Percentiles rank a stretch among this genome's conserved stretches.
These are phyloP conservation scores for Limnephilus rhombicus DNA, from an alignment of 2,888 invertebrate genomes.

Conservation along the genomic window DNA sequence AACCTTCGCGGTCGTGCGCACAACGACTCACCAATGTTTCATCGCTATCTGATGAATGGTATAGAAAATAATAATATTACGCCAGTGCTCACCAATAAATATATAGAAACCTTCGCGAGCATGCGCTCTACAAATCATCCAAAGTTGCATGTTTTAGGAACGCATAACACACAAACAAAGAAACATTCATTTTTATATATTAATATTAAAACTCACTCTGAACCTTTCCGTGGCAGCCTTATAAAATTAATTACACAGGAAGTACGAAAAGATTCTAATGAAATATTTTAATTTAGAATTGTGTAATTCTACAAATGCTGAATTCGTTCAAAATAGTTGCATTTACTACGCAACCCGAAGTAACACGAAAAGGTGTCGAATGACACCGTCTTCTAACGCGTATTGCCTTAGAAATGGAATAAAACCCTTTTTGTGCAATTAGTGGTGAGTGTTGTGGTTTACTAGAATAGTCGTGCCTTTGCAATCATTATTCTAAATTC, in stretches of 20 bases:
- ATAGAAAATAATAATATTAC: too few species aligned
- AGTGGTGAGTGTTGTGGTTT: background rate
- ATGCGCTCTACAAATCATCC: too few species aligned
- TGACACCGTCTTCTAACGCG: background rate
- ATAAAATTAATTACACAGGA: background rate
- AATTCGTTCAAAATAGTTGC: background rate
- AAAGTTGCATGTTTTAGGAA: too few species aligned
- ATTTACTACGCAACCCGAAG: background rate
- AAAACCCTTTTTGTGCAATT: background rate
- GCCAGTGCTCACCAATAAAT: too few species aligned
- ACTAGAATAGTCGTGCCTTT: background rate
- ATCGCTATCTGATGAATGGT: too few species aligned
- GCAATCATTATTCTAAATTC: background rate
- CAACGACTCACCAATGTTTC: too few species aligned
- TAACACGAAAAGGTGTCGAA: background rate
- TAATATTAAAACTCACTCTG: background rate
- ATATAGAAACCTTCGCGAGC: too few species aligned
- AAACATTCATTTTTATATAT: too few species aligned
- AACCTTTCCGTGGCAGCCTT: background rate
- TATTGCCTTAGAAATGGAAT: background rate
- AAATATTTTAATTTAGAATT: background rate
- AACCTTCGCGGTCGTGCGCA: too few species aligned
- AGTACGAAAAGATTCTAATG: background rate
- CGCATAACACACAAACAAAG: too few species aligned
- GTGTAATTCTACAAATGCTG: background rate